phyloP scores from a whole-genome alignment of 2,888 invertebrate species.

The Erebia ligea region DNA sequence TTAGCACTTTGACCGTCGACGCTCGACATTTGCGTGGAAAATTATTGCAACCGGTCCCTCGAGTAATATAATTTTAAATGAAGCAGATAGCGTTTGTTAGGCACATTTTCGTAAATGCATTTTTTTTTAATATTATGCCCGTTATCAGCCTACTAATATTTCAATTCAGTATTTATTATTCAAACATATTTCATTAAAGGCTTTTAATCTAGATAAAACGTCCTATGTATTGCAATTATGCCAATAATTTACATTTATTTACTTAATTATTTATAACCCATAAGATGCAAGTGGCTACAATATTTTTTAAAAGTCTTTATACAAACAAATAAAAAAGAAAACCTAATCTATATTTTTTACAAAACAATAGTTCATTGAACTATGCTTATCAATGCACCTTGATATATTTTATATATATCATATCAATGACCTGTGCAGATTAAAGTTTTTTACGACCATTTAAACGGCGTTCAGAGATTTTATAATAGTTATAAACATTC shows the following conservation, averaged over 20 bases:
- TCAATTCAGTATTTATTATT: background rate
- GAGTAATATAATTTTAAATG: slow-evolving; percentile 26
- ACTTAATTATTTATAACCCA: no score
- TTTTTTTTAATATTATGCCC: background rate
- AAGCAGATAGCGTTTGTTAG: slow-evolving; percentile 16
- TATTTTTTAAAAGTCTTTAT: background rate
- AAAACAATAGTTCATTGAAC: slow-evolving; percentile 32
- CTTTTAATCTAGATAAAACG: background rate
- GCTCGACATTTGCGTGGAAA: slow-evolving; percentile 31
- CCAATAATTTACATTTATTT: background rate
- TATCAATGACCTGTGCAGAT: slow-evolving; percentile 13
- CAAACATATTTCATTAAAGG: background rate
- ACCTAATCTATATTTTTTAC: background rate
- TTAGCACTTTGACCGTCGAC: slow-evolving; percentile 30
- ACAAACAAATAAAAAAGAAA: background rate
- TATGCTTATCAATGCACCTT: slow-evolving; percentile 22
- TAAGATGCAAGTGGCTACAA: background rate
- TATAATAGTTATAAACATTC: slow-evolving; percentile 17
- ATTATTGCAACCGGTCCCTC: slow-evolving; percentile 32
- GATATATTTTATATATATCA: slow-evolving; percentile 9
- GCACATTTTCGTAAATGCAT: slow-evolving; percentile 8
- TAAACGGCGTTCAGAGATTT: slow-evolving; percentile 19
- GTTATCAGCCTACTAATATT: background rate
- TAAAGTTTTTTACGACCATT: slow-evolving; percentile 12
- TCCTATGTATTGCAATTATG: background rate